Percentiles rank a stretch among this genome's conserved stretches.
Conservation (phyloP, 2,113 vertebrate species). For the Corythoichthys haematopterus region DNA sequence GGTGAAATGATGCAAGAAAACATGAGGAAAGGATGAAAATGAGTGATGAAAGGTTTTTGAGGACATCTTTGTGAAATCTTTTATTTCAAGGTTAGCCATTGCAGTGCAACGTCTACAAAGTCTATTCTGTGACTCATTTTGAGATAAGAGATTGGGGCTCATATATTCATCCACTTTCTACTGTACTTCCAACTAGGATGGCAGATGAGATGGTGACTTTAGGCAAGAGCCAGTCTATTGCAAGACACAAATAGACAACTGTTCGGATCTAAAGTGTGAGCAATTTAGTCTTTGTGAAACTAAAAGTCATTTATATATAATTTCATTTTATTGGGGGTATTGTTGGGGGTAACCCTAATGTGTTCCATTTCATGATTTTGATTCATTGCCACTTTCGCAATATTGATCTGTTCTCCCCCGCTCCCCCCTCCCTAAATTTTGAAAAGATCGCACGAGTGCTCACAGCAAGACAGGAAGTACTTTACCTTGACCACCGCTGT, state of each 20-base stretch:
- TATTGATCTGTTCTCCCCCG: too few species aligned
- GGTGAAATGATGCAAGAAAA: constrained; percentile 14
- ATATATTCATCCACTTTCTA: too few species aligned
- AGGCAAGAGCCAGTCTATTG: too few species aligned
- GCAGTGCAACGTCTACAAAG: background rate
- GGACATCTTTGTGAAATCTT: constrained; percentile 16
- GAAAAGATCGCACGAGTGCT: constrained; percentile 18
- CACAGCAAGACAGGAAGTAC: constrained; percentile 10
- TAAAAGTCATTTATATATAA: too few species aligned
- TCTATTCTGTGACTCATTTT: background rate
- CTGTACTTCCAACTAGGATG: background rate
- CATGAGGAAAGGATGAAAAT: background rate
- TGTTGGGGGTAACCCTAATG: too few species aligned
- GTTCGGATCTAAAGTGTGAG: too few species aligned
- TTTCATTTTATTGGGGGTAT: too few species aligned
- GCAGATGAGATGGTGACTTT: too few species aligned
- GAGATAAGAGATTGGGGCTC: background rate
- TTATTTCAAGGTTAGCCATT: constrained; percentile 15
- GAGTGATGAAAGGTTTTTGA: constrained; percentile 11
- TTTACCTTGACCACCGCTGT: constrained; percentile 94
- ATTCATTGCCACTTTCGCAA: too few species aligned
- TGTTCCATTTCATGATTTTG: too few species aligned
- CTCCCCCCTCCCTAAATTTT: constrained; percentile 10
- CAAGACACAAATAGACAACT: too few species aligned
- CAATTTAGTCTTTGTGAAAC: too few species aligned